Evolutionary conservation across 2,888 invertebrate species (phyloP), one percentile per base, ranked within the genome.

Genomic region (Ptychoptera contaminata): DNA sequence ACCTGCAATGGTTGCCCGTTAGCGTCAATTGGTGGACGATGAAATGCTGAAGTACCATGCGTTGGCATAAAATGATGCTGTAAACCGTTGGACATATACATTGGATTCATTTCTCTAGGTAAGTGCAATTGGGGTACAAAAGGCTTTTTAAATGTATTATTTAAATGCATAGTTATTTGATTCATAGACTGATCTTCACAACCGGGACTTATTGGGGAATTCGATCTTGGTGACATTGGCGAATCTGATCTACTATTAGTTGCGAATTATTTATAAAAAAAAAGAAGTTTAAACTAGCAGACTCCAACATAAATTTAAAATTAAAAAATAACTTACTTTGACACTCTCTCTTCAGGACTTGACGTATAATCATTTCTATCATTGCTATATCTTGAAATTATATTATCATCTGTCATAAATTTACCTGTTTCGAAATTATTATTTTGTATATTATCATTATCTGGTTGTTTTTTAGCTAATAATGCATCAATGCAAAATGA

Each of bases 401-500:
- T 34, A 35, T 38, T 30, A 29, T 44, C 40, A 12, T 42, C 42
- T 2, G 38, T 42, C n/a, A 46, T 36, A 29, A 31, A 46, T 29
- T 31, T 34, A 16, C 36, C 36, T n/a, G 16, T 37, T 8, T 36
- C 32, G 23, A 23, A 23, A 7, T 23, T 23, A 23, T 23, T 23
- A 34, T 45, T 45, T 16, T 41, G 37, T 16, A 31, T 16, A 37
- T 41, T 50, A 7, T 60, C 56, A 16, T 62, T 59, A 47, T 56
- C 56, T 44, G 62, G 56, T 43, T 62, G 64, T 49, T 62, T 73
- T 43, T 77, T 73, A 0, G 87, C 86, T 2, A 92, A 64, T 2
- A 92, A 63, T 0, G 91, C 90, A 57, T 92, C 92, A 52, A 92
- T 92, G 58, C 91, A 88, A 58, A 92, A 92, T 0, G 90, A 88